Conservation (phyloP, 2,113 vertebrate species). For the Rynchops niger region DNA sequence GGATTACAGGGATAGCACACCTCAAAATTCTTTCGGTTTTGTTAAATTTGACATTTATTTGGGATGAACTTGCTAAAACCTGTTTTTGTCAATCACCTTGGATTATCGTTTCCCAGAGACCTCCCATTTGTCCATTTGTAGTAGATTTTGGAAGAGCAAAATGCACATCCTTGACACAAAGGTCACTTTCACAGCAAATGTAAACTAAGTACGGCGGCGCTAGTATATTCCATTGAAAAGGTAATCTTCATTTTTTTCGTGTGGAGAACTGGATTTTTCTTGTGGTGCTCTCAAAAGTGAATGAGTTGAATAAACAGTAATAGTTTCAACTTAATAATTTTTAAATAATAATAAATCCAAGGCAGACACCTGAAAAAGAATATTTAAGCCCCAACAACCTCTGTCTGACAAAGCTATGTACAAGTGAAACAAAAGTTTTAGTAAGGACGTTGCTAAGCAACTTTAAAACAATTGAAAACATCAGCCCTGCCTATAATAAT, state of each 20-base stretch:
- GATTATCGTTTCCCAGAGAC: not conserved
- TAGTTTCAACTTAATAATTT: not conserved
- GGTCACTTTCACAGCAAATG: not conserved
- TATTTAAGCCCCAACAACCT: not conserved
- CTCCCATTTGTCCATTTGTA: not conserved
- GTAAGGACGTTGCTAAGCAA: not conserved
- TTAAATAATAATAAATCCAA: not conserved
- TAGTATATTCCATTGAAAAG: not conserved
- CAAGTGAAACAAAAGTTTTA: not conserved
- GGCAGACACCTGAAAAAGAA: not conserved
- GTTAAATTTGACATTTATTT: not conserved
- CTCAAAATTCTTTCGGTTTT: not conserved
- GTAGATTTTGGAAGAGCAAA: not conserved
- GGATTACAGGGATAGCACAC: not conserved
- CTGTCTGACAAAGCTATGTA: not conserved
- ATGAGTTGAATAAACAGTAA: not conserved
- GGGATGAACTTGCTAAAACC: not conserved
- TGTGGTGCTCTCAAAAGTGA: not conserved
- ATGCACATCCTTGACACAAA: not conserved
- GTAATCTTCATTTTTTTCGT: not conserved
- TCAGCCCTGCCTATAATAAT: not conserved
- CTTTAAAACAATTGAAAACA: not conserved
- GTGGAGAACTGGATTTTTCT: not conserved
- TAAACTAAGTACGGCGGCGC: fast-evolving
- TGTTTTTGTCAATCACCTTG: not conserved